These are phyloP conservation scores for Syndactyla subalaris DNA, from an alignment of 2,797 vertebrate genomes.

Conservation along the genomic window DNA sequence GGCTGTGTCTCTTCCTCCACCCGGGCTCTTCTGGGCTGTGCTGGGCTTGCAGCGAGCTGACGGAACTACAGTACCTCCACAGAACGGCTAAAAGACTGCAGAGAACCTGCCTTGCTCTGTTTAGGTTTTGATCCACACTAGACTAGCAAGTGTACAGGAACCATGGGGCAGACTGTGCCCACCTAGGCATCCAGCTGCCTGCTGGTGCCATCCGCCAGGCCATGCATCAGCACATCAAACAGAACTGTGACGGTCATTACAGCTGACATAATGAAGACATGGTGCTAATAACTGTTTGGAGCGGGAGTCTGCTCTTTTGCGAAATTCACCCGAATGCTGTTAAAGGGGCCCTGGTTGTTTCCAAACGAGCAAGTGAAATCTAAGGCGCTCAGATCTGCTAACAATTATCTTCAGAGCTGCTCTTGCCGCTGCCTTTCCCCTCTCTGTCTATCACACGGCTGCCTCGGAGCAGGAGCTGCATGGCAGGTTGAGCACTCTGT, in stretches of 20 bases:
- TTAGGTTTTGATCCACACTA: not conserved
- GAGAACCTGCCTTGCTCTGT: not conserved
- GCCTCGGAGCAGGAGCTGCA: not conserved
- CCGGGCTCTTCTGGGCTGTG: not conserved
- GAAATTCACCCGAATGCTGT: not conserved
- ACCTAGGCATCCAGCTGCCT: not conserved
- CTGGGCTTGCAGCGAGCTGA: not conserved
- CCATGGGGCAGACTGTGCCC: not conserved
- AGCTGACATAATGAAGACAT: not conserved
- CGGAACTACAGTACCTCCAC: not conserved
- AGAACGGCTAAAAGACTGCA: not conserved
- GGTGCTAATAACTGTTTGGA: not conserved
- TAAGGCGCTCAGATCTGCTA: not conserved
- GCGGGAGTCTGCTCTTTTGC: not conserved
- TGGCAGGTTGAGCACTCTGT: not conserved
- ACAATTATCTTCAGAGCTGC: not conserved
- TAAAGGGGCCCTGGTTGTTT: constrained; percentile 26
- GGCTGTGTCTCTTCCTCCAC: not conserved
- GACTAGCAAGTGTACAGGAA: not conserved
- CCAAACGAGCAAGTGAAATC: not conserved
- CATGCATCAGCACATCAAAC: not conserved
- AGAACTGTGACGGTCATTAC: not conserved
- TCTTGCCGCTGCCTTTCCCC: not conserved
- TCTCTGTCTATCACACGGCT: not conserved
- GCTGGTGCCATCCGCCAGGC: not conserved